Conservation (phyloP, 2,888 invertebrate genomes). For the Cerastoderma edule region DNA sequence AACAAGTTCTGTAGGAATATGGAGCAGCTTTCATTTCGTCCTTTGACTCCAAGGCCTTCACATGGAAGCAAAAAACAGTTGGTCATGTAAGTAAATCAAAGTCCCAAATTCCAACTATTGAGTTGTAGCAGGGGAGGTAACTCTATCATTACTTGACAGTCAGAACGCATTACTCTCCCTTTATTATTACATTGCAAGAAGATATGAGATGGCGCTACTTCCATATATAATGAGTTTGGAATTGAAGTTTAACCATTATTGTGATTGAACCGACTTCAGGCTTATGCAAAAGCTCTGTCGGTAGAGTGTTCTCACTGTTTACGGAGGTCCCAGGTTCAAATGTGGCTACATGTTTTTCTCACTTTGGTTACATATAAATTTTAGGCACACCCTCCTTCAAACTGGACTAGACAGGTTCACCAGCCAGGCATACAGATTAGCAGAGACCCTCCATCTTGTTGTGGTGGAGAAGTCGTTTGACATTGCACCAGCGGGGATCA, state of each 20-base stretch:
- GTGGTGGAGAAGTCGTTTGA: background rate
- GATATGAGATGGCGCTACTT: background rate
- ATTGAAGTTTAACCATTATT: background rate
- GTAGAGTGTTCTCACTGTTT: background rate
- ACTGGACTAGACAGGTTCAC: slow-evolving; percentile 3
- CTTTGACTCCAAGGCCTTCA: slow-evolving; percentile 9
- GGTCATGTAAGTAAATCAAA: slow-evolving; percentile 7
- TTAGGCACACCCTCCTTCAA: slow-evolving; percentile 3
- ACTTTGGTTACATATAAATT: background rate
- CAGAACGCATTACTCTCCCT: background rate
- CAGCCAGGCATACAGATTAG: background rate
- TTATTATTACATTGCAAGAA: background rate
- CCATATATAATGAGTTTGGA: background rate
- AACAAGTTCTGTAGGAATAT: background rate
- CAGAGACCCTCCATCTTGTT: background rate
- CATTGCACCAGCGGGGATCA: background rate
- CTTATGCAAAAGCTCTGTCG: no score
- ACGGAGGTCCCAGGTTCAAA: background rate
- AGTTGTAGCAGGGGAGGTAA: no score
- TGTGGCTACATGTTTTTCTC: background rate
- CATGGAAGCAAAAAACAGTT: background rate
- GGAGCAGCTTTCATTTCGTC: background rate
- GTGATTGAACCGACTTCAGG: background rate
- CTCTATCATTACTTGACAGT: no score
- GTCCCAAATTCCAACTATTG: background rate